Conservation (phyloP, 2,888 invertebrate genomes). For the Hypercompe scribonia region DNA sequence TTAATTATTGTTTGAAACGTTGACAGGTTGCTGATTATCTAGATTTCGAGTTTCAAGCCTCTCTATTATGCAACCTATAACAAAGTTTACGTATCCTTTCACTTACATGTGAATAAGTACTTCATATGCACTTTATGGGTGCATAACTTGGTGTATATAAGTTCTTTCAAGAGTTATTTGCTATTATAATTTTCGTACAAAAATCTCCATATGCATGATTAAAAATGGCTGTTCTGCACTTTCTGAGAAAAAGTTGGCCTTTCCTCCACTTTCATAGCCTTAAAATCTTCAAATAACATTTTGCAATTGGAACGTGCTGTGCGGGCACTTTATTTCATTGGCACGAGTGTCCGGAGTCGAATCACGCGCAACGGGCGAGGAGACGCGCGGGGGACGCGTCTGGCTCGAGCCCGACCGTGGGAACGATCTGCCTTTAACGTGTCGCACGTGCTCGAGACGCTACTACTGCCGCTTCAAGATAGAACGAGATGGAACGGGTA, state of each 20-base stretch:
- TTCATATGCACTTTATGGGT: not conserved
- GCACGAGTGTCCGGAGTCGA: conserved; percentile 75
- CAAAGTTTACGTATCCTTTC: conserved; percentile 51
- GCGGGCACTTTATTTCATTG: conserved; percentile 82
- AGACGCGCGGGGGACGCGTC: conserved; percentile 59
- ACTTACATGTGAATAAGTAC: conserved; percentile 43
- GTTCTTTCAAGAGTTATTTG: not conserved
- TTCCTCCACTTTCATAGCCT: conserved; percentile 77
- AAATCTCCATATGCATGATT: not conserved
- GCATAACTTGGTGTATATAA: not conserved
- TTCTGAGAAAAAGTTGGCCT: conserved; percentile 61
- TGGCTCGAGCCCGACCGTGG: conserved; percentile 82
- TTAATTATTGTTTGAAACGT: conserved; percentile 58
- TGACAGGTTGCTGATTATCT: conserved; percentile 57
- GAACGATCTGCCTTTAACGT: conserved; percentile 86
- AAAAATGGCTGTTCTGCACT: conserved; percentile 32
- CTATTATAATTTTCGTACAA: not conserved
- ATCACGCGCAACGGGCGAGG: conserved; percentile 71
- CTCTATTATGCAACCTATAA: conserved; percentile 53
- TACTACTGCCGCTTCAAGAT: conserved; percentile 69
- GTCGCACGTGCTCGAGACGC: conserved; percentile 85
- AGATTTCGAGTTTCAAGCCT: conserved; percentile 42
- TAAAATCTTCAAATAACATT: conserved; percentile 71
- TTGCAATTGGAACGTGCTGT: conserved; percentile 84
- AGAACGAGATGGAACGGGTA: conserved; percentile 63